phyloP scores from a whole-genome alignment of 2,888 invertebrate genomes.

The Caenorhabditis plicata region DNA sequence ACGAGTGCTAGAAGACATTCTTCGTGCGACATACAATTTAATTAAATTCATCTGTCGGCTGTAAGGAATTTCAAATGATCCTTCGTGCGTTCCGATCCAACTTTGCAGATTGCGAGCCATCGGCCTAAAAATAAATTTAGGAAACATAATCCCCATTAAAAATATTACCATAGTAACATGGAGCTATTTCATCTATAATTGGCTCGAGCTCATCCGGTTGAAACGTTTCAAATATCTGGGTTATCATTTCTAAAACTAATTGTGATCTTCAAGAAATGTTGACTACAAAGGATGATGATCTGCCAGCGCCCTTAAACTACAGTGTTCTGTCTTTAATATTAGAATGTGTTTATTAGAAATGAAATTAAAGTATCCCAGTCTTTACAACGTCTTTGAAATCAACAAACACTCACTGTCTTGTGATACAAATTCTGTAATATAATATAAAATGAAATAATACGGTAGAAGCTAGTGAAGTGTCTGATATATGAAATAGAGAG shows the following conservation, averaged over 20 bases:
- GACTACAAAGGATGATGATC: constrained; percentile 23
- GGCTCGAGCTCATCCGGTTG: constrained; percentile 18
- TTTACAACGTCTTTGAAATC: too few relatives aligned
- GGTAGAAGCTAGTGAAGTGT: too few relatives aligned
- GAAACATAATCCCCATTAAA: not conserved
- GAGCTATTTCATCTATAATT: constrained; percentile 23
- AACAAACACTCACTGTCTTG: too few relatives aligned
- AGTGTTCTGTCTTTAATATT: too few relatives aligned
- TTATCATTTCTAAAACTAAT: constrained; percentile 30
- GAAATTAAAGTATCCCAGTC: too few relatives aligned
- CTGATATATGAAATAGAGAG: too few relatives aligned
- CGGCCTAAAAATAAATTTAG: constrained; percentile 7
- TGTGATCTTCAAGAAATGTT: constrained; percentile 13
- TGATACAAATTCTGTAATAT: too few relatives aligned
- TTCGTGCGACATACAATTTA: constrained; percentile 22
- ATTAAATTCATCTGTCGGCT: constrained; percentile 12
- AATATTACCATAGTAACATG: constrained; percentile 2
- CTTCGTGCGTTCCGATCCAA: constrained; percentile 20
- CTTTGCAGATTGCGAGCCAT: constrained; percentile 21
- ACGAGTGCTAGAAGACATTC: constrained; percentile 23
- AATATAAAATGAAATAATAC: too few relatives aligned
- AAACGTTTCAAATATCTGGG: constrained; percentile 16
- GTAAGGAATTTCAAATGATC: constrained; percentile 9
- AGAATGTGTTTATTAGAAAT: too few relatives aligned
- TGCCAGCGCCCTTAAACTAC: constrained; percentile 27